A percentile compares a stretch with the other conserved stretches of the same genome.
Evolutionary conservation across 1,140 invertebrate species (phyloP).

Genomic region (Campoletis sonorensis): DNA sequence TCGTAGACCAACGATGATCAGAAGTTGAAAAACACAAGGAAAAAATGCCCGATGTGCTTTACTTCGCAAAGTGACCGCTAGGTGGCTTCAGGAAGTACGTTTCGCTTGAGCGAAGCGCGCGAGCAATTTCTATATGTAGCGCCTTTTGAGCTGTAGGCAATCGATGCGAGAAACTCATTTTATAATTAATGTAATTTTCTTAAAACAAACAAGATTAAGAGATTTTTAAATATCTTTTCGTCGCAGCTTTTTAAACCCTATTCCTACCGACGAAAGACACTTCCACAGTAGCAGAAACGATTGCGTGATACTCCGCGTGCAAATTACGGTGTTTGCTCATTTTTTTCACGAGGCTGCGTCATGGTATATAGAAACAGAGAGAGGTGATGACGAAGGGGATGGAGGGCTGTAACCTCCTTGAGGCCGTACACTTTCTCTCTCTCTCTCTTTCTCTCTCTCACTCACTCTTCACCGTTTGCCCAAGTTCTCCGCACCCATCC

Average conservation of each 20-base stretch:
- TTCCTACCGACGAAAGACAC: background rate
- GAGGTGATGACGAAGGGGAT: background rate
- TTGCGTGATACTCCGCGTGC: conserved; percentile 13
- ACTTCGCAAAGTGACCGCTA: too few relatives aligned
- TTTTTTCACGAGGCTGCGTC: conserved; percentile 46
- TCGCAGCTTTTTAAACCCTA: background rate
- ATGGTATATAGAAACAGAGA: conserved; percentile 21
- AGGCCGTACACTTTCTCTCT: conserved; percentile 47
- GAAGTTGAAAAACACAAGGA: too few relatives aligned
- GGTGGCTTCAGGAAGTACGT: too few relatives aligned
- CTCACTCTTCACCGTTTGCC: conserved; percentile 48
- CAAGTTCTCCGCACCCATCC: conserved; percentile 39
- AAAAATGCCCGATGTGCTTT: too few relatives aligned
- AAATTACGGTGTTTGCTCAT: conserved; percentile 43
- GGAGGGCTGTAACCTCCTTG: conserved; percentile 22
- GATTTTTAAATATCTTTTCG: background rate
- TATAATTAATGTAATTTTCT: background rate
- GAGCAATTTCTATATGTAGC: too few relatives aligned
- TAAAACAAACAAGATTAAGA: background rate
- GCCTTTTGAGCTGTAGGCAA: too few relatives aligned
- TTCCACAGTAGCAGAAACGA: conserved; percentile 10
- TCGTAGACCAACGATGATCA: too few relatives aligned
- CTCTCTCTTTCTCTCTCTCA: too few relatives aligned
- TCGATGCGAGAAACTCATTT: too few relatives aligned
- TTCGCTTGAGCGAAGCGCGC: too few relatives aligned